Evolutionary conservation across 2,113 vertebrate genomes (phyloP), one percentile per base, ranked within the genome.

Genomic region (Burhinus bistriatus): DNA sequence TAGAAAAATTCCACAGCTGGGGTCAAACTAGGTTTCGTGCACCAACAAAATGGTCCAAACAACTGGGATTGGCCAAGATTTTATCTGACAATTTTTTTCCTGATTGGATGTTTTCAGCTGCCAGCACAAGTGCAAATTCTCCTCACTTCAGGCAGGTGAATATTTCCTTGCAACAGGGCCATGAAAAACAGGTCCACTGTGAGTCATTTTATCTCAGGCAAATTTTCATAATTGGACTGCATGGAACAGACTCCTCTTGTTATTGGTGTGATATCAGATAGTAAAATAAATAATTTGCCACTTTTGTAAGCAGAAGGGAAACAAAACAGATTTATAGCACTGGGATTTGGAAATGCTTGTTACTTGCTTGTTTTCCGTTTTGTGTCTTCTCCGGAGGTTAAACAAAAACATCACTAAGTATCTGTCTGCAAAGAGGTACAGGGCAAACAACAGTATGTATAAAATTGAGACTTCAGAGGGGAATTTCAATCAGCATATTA

Each of bases 281-380:
- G 96, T 95, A 95, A 95, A 97, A 96, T 93, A 97, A 95, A 97
- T 94, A 96, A 97, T 87, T 93, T 96, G 75, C 93, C 78, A 95
- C 69, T 93, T 96, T 83, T 88, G 47, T 58, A 83, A 96, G 68
- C 88, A 97, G 93, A 88, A 93, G 44, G 68, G 75, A 94, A 97
- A 79, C 75, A 91, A 91, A 94, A 78, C 70, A 93, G 78, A 92
- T 95, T 96, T 89, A 93, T 76, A 91, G 88, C 86, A 52, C 9
- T 92, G 95, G 94, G 94, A 97, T 81, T 96, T 97, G 77, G 80
- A 97, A 94, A 94, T 51, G 90, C 80, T 95, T 95, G 95, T 97
- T 97, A 95, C 85, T 96, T 88, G 36, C 93, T 96, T 87, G 71
- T 96, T 95, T 97, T 94, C 90, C 68, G 51, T 91, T 93, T 79